Percentiles rank a stretch among this genome's conserved stretches.
phyloP scores from a whole-genome alignment of 2,113 vertebrate genomes.

The Platichthys flesus region DNA sequence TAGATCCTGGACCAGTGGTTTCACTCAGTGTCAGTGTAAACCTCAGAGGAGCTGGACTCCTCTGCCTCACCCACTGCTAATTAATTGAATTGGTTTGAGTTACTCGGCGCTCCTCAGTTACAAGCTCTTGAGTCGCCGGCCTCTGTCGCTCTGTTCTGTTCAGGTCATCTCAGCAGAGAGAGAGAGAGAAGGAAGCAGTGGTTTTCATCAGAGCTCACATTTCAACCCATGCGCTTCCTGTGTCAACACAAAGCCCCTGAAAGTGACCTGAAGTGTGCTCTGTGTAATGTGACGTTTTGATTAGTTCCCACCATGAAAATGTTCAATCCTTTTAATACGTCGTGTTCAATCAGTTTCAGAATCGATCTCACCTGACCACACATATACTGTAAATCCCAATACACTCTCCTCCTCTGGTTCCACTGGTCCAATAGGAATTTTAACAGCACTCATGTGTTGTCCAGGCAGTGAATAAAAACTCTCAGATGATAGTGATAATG shows the following conservation, averaged over 20 bases:
- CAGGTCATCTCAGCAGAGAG: constrained; percentile 23
- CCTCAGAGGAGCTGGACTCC: not conserved
- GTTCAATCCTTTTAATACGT: not conserved
- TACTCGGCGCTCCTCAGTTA: constrained; percentile 50
- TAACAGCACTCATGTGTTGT: not conserved
- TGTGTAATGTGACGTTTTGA: not conserved
- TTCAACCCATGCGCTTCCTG: constrained; percentile 43
- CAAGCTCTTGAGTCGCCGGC: not conserved
- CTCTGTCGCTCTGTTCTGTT: not conserved
- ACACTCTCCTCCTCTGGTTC: not conserved
- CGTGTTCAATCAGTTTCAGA: not conserved
- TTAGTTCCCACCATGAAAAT: not conserved
- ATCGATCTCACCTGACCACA: not conserved
- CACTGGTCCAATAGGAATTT: not conserved
- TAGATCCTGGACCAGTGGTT: not conserved
- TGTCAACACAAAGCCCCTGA: constrained; percentile 15
- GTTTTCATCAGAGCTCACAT: constrained; percentile 14
- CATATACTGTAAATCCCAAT: not conserved
- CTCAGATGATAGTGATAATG: not conserved
- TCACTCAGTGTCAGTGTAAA: not conserved
- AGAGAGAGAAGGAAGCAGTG: not conserved
- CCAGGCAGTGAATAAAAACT: not conserved
- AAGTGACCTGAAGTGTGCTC: not conserved
- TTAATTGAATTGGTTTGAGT: constrained; percentile 53
- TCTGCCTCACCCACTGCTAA: constrained; percentile 4